phyloP scores from a whole-genome alignment of 2,113 vertebrate species.

The Hemiscyllium ocellatum region DNA sequence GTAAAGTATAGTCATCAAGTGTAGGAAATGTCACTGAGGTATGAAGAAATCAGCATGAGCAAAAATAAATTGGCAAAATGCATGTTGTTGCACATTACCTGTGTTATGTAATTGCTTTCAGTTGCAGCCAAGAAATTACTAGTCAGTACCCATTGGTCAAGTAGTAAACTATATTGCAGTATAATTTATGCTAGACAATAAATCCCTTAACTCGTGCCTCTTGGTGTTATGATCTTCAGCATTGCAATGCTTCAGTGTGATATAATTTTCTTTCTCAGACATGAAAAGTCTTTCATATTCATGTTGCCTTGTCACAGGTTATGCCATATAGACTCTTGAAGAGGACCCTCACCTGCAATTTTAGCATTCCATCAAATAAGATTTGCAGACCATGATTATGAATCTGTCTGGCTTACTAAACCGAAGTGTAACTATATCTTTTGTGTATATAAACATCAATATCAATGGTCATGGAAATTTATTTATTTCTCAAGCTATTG shows the following conservation, averaged over 20 bases:
- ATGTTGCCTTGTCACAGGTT: not conserved
- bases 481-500: not conserved
- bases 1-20: not conserved
- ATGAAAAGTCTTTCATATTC: not conserved
- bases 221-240: not conserved
- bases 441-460: not conserved
- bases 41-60: not conserved
- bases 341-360: not conserved
- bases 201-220: conserved; percentile 27
- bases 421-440: not conserved
- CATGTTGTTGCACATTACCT: not conserved
- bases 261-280: not conserved
- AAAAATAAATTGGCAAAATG: conserved; percentile 6
- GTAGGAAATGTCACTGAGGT: not conserved
- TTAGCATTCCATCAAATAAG: not conserved
- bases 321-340: no score
- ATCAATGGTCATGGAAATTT: not conserved
- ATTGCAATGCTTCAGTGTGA: not conserved
- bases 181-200: conserved; percentile 31
- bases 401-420: not conserved
- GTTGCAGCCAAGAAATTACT: conserved; percentile 1
- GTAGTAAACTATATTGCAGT: conserved; percentile 20
- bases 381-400: not conserved
- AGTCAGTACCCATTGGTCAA: conserved; percentile 11
- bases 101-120: conserved; percentile 27